Conservation (phyloP, 2,113 vertebrate species). For the Echinops telfairi region DNA sequence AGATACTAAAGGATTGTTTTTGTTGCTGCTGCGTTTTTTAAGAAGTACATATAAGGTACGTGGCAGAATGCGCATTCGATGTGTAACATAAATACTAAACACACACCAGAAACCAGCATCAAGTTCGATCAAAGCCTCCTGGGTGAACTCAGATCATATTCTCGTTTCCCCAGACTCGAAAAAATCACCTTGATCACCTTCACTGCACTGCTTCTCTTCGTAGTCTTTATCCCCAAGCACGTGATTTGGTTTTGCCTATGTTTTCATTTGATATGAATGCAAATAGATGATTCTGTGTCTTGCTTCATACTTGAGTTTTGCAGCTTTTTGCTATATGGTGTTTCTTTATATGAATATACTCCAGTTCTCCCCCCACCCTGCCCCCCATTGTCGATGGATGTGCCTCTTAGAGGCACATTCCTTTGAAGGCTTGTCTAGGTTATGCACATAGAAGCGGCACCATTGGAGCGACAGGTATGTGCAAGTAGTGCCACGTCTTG, state of each 20-base stretch:
- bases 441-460: neutral
- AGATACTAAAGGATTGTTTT: no score
- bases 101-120: neutral
- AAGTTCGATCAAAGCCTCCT: neutral
- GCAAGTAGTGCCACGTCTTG: neutral
- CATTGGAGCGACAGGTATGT: neutral
- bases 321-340: neutral
- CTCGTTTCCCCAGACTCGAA: neutral
- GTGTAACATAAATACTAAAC: neutral
- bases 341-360: neutral
- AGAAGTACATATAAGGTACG: no score
- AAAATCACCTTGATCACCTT: neutral
- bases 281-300: neutral
- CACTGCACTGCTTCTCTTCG: neutral
- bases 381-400: neutral
- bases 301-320: neutral
- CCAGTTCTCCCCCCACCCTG: neutral
- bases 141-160: neutral
- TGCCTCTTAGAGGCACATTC: neutral
- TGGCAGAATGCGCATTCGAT: no score
- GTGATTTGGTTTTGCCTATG: neutral
- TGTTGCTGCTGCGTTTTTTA: no score
- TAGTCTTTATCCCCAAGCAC: neutral
- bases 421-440: neutral
- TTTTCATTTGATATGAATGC: neutral